These are phyloP conservation scores for Tetragnatha montana DNA, from an alignment of 2,888 invertebrate species.

Conservation along the genomic window DNA sequence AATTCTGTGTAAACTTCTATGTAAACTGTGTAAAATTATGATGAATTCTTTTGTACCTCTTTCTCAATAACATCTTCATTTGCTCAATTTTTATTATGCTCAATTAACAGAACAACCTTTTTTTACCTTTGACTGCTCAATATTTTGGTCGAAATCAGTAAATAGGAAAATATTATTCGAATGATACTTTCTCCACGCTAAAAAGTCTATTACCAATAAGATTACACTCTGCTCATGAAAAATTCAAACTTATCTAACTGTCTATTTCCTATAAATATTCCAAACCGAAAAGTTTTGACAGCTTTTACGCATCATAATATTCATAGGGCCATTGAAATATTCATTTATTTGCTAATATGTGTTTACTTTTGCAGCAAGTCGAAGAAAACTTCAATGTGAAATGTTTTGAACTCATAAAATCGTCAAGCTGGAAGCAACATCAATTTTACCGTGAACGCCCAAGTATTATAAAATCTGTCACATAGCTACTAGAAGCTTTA, in stretches of 20 bases:
- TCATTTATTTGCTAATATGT: neutral
- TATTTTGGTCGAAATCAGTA: too few species aligned
- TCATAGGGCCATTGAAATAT: neutral
- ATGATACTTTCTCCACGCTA: too few species aligned
- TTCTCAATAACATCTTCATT: too few species aligned
- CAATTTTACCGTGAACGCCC: neutral
- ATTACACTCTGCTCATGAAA: neutral
- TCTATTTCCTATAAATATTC: neutral
- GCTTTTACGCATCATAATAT: neutral
- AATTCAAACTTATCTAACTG: neutral
- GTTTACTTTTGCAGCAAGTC: neutral
- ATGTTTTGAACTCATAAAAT: neutral
- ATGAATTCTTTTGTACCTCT: too few species aligned
- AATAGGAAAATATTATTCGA: too few species aligned
- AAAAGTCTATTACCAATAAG: too few species aligned
- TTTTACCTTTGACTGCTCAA: too few species aligned
- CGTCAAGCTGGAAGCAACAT: neutral
- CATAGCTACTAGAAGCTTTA: neutral
- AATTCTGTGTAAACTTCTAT: too few species aligned
- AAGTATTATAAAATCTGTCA: neutral
- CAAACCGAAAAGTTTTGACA: neutral
- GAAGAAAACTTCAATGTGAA: neutral
- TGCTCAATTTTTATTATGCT: too few species aligned
- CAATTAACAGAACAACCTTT: too few species aligned
- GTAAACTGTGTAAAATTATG: too few species aligned